Evolutionary conservation across 92 coral and sea anemone species (phyloP), one percentile per base, ranked within the genome.

Genomic region (Heliopora coerulea): DNA sequence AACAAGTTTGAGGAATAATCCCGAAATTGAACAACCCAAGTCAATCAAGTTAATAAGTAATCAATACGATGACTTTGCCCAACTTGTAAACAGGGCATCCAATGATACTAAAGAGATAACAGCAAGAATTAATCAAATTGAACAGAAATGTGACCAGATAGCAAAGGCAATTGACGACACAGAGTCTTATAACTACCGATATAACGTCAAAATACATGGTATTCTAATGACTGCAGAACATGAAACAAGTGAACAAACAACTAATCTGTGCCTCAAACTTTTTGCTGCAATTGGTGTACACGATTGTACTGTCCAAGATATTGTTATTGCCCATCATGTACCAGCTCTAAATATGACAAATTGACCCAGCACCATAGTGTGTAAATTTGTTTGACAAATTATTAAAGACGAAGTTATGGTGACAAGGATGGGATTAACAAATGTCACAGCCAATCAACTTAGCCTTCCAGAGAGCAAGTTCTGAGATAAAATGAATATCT

Each of bases 311-410:
- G 58, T 68, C 30, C 34, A 66, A 39, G 82, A 82, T 37, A 82
- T 82, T 66, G 86, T 76, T 67, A 82, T 77, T 24, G 68, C 86
- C 48, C 86, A 75, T 65, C 73, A 77, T 26, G 75, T 82, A 41
- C 82, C 86, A 39, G 35, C 81, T 18, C 50, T 76, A 49, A 65
- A 57, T 21, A 33, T 37, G 46, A 59, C 62, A 62, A 62, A 62
- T 17, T 5, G 21, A n/a, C 79, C 82, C 28, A 68, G 68, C 25
- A 60, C 80, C 32, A 83, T 70, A 50, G 46, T 82, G 12, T 82
- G 82, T 31, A 74, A 82, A 44, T 83, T 78, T 59, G 76, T 56
- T 26, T 44, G 83, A 30, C 28, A 75, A 72, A 39, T 78, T n/a
- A 78, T 67, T 26, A 70, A 72, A 37, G 83, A 72, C 24, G 54